Conservation (phyloP, 2,888 invertebrate genomes). For the Synergus umbraculus region DNA sequence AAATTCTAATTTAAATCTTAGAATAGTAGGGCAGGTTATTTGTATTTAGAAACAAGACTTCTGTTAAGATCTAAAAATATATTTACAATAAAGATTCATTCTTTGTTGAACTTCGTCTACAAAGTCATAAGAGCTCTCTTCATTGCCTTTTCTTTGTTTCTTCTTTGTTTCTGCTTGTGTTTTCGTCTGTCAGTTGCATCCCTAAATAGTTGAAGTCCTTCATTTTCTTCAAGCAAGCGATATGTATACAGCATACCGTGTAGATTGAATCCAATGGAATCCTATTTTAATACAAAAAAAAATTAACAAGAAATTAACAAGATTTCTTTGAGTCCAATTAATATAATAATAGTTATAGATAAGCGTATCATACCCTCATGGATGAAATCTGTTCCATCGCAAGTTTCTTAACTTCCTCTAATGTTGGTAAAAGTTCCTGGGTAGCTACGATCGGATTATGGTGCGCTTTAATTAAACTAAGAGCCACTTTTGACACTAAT, state of each 20-base stretch:
- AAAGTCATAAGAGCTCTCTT: slow-evolving; percentile 81
- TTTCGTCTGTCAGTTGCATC: slow-evolving; percentile 85
- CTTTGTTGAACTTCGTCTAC: slow-evolving; percentile 55
- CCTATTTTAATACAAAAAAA: slow-evolving; percentile 78
- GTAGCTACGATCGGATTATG: slow-evolving; percentile 88
- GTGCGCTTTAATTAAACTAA: slow-evolving; percentile 88
- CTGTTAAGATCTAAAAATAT: background rate
- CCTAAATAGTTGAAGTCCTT: slow-evolving; percentile 87
- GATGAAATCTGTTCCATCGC: slow-evolving; percentile 80
- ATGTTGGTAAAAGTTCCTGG: slow-evolving; percentile 82
- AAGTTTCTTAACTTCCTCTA: slow-evolving; percentile 83
- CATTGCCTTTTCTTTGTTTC: slow-evolving; percentile 80
- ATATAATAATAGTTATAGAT: background rate
- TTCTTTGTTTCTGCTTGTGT: slow-evolving; percentile 82
- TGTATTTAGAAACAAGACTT: background rate
- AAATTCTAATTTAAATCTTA: background rate
- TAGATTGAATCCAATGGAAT: slow-evolving; percentile 90
- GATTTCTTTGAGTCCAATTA: background rate
- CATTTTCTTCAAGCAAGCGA: slow-evolving; percentile 85
- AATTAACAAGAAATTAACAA: slow-evolving; percentile 9
- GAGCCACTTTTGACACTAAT: slow-evolving; percentile 85
- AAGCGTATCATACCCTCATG: slow-evolving; percentile 80
- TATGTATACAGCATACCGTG: slow-evolving; percentile 89
- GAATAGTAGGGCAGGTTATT: background rate
- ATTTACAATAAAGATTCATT: slow-evolving; percentile 4